phyloP scores from a whole-genome alignment of 2,888 invertebrate species.

The Stomorhina lunata region DNA sequence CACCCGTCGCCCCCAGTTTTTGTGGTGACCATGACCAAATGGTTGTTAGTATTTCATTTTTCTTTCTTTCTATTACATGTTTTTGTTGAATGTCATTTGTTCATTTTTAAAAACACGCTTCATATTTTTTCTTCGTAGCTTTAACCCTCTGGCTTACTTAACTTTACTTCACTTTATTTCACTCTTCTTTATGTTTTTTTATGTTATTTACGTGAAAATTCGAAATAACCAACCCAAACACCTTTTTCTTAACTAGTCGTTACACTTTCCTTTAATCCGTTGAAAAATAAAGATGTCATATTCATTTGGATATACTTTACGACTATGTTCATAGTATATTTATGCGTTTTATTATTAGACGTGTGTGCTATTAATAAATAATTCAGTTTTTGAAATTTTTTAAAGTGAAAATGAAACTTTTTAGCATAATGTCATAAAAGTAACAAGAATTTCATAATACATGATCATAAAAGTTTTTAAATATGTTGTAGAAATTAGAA shows the following conservation, averaged over 20 bases:
- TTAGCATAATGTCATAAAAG: too few relatives aligned
- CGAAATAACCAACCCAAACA: background rate
- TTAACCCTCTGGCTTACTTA: too few relatives aligned
- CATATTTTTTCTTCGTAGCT: background rate
- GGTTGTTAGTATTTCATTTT: background rate
- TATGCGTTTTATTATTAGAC: too few relatives aligned
- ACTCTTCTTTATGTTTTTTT: background rate
- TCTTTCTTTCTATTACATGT: background rate
- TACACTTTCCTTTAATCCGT: background rate
- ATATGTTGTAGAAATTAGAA: too few relatives aligned
- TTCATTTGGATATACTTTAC: background rate
- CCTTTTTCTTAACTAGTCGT: background rate
- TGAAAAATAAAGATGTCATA: conserved; percentile 1
- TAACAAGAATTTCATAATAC: too few relatives aligned
- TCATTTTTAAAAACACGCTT: background rate
- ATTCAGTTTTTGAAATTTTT: too few relatives aligned
- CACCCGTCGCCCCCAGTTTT: background rate
- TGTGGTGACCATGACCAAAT: conserved; percentile 25
- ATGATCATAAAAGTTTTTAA: too few relatives aligned
- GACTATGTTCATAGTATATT: too few relatives aligned
- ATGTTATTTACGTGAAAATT: background rate
- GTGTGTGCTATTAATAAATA: too few relatives aligned
- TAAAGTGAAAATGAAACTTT: too few relatives aligned
- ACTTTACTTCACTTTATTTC: background rate
- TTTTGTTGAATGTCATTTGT: background rate